These are phyloP conservation scores for Meiosimyza platycephala DNA, from an alignment of 2,888 invertebrate genomes.

Conservation along the genomic window DNA sequence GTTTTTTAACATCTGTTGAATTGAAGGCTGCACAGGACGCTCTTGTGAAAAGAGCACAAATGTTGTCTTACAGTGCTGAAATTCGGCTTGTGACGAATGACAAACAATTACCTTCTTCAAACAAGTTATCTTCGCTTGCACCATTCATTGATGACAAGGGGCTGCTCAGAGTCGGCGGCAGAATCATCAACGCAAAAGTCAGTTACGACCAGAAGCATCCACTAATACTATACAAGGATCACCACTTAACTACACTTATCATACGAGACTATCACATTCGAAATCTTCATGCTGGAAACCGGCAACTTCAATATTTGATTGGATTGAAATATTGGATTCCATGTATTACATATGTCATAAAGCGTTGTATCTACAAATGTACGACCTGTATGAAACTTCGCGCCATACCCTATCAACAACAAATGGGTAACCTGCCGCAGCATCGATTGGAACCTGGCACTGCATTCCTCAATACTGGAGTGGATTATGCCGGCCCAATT, in stretches of 20 bases:
- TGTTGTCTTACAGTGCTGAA: constrained; percentile 23
- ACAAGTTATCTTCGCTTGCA: constrained; percentile 33
- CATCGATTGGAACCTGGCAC: constrained; percentile 41
- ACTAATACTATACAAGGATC: too few relatives aligned
- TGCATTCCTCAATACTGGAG: too few relatives aligned
- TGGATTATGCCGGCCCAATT: too few relatives aligned
- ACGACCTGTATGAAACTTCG: constrained; percentile 38
- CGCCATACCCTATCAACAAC: constrained; percentile 34
- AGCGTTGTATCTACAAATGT: constrained; percentile 40
- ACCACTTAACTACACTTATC: too few relatives aligned
- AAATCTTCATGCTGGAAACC: too few relatives aligned
- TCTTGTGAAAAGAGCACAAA: constrained; percentile 33
- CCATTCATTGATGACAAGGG: constrained; percentile 42
- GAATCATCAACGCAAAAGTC: too few relatives aligned
- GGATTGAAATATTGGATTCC: constrained; percentile 39
- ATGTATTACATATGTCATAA: constrained; percentile 33
- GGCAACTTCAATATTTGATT: constrained; percentile 41
- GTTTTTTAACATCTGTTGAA: constrained; percentile 27
- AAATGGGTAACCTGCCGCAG: constrained; percentile 45
- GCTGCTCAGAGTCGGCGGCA: constrained; percentile 43
- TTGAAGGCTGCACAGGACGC: constrained; percentile 26
- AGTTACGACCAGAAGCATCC: too few relatives aligned
- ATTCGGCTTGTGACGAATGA: constrained; percentile 19
- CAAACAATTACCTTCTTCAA: constrained; percentile 28
- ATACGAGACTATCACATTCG: too few relatives aligned